Base-by-base conservation (phyloP, 2,113 vertebrate species). In the Bombycilla garrulus region DNA sequence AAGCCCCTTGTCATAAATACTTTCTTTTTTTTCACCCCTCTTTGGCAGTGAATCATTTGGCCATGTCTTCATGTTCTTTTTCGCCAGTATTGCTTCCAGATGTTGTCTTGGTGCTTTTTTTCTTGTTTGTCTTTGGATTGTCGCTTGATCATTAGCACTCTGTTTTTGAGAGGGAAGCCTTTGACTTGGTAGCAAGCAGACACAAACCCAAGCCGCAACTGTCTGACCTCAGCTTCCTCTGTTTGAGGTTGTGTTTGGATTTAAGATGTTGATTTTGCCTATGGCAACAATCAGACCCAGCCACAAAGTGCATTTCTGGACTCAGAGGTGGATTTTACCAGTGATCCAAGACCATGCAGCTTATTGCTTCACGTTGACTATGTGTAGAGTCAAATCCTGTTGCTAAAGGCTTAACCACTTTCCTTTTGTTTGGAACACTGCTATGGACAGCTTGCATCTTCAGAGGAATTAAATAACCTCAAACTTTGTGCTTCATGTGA, bases 41-140 rank as follows among this genome's bases (percentile, higher is more conserved):
- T 81, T 90, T 95, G 95, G 81, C 90, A 96, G 25, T 31, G 51
- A 78, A 79, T 45, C 50, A 57, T 93, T 96, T 97, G 96, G 92
- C 95, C 81, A 95, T 61, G 36, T 94, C 92, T 77, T 81, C 28
- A 26, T 70, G 51, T 85, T 95, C 90, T 89, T 57, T 88, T 96
- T 79, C 77, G 65, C 56, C 45, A 77, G 7, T 71, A 96, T 95
- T 95, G 83, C 58, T 97, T 97, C 96, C 96, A 97, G 95, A 97
- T 97, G 95, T 96, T 97, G 88, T 97, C n/a, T 47, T 51, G 66
- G 70, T 91, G 33, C 51, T 44, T 77, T 89, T 81, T 70, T 91
- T 42, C 61, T 88, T 90, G 80, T 85, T 95, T 91, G 65, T 26
- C 0, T 45, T 95, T 88, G 95, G 74, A 61, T 93, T 65, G 88